Base-by-base conservation (phyloP, 2,113 vertebrate species). In the Oncorhynchus masou region DNA sequence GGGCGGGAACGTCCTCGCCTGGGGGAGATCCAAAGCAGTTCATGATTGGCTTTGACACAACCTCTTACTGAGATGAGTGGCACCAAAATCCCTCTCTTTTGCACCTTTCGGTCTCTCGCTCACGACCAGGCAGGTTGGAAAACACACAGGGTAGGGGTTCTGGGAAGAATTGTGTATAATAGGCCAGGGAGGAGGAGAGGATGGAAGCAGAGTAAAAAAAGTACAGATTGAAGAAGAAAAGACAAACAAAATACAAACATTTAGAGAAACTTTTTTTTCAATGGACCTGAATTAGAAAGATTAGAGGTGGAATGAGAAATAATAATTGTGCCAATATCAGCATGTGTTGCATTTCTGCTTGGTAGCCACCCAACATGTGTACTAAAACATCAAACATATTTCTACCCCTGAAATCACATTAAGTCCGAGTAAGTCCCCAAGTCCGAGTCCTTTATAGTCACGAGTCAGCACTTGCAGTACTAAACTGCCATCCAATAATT, bases 21-120 rank as follows among this genome's bases (percentile, higher is more conserved):
- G 95, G 45, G 29, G 91, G 89, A 31, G 88, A 83, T 51, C 91
- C 83, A 78, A 92, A 93, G 91, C 93, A 93, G 59, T 86, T 94
- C 87, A 93, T 93, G 85, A 94, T 16, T 20, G 88, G 92, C 69
- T 92, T 91, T 85, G 88, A 82, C 24, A 54, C 82, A 81, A 29
- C 49, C 27, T 73, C 39, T 82, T 70, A 83, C 76, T 70, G 80
- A 68, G 71, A 79, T 71, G 70, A 83, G 78, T 66, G 81, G 79
- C 76, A 75, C 77, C 81, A 79, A 71, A 86, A 73, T 45, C 78
- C 69, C 19, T 6, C 31, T 74, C 19, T 62, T 25, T 62, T n/a
- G 71, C 64, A 66, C 82, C 31, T 68, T 22, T 65, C 75, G 75
- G 66, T 62, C 83, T 79, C 67, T 79, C 48, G 80, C 81, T 84